phyloP scores from a whole-genome alignment of 1,140 invertebrate species.

The Drosophila serrata region DNA sequence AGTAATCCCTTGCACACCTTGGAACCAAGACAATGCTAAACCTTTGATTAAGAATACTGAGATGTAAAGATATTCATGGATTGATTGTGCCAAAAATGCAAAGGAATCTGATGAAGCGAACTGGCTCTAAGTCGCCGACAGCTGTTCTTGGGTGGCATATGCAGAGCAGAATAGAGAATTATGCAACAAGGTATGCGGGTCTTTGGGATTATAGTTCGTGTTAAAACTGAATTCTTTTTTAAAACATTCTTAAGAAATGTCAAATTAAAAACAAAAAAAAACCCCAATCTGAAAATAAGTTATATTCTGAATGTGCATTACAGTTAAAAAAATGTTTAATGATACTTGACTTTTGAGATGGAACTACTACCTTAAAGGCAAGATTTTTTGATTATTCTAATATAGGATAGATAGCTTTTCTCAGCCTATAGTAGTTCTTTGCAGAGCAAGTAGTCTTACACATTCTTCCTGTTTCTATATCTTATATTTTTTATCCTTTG shows the following conservation, averaged over 20 bases:
- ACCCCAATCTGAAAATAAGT: neutral
- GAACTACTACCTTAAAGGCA: neutral
- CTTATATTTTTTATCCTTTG: neutral
- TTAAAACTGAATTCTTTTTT: neutral
- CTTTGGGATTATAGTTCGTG: neutral
- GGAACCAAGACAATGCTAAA: constrained; percentile 41
- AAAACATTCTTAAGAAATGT: neutral
- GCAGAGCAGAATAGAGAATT: constrained; percentile 41
- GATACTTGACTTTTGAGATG: no score
- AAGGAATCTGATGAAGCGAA: constrained; percentile 44
- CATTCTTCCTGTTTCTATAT: neutral
- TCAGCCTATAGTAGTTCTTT: neutral
- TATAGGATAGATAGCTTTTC: neutral
- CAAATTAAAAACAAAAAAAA: constrained; percentile 14
- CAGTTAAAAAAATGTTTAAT: neutral
- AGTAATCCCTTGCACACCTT: constrained; percentile 69
- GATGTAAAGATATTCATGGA: constrained; percentile 3
- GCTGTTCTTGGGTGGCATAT: constrained; percentile 54
- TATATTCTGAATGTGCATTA: neutral
- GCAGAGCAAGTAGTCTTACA: neutral
- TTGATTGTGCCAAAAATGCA: constrained; percentile 61
- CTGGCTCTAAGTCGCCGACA: constrained; percentile 40
- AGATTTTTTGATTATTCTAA: no score
- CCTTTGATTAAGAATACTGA: constrained; percentile 53
- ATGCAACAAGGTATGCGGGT: neutral